Evolutionary conservation across 2,113 vertebrate genomes (phyloP).

Genomic region (Probosciger aterrimus): DNA sequence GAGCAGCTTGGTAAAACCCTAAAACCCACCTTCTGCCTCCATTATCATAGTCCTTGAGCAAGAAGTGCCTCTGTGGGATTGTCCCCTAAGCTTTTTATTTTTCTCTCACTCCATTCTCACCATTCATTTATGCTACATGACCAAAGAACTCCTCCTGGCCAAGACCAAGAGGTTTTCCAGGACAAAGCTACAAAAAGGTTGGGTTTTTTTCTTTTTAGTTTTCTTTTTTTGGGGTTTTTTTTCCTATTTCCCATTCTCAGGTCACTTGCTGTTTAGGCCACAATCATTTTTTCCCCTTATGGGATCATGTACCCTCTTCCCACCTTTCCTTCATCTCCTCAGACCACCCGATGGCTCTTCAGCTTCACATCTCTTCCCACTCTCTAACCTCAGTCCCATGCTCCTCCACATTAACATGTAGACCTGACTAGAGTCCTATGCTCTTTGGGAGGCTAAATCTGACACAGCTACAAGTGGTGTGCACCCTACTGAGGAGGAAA

Average conservation of each 20-base stretch:
- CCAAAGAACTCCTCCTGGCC: not conserved
- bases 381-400: not conserved
- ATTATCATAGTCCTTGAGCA: not conserved
- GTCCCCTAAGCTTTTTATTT: not conserved
- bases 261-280: not conserved
- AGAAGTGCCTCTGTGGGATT: not conserved
- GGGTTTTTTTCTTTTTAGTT: accelerated
- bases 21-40: not conserved
- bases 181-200: not conserved
- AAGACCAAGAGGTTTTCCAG: not conserved
- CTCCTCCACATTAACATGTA: not conserved
- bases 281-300: not conserved
- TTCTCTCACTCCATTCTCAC: not conserved
- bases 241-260: not conserved
- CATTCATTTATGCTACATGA: not conserved
- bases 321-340: not conserved
- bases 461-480: not conserved
- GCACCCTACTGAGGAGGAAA: not conserved
- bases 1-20: not conserved
- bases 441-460: not conserved
- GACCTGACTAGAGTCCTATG: accelerated
- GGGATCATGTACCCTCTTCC: not conserved
- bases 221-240: not conserved
- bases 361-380: accelerated
- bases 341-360: not conserved